Base-by-base conservation (phyloP, 2,797 vertebrate genomes). In the Sus cebifrons region DNA sequence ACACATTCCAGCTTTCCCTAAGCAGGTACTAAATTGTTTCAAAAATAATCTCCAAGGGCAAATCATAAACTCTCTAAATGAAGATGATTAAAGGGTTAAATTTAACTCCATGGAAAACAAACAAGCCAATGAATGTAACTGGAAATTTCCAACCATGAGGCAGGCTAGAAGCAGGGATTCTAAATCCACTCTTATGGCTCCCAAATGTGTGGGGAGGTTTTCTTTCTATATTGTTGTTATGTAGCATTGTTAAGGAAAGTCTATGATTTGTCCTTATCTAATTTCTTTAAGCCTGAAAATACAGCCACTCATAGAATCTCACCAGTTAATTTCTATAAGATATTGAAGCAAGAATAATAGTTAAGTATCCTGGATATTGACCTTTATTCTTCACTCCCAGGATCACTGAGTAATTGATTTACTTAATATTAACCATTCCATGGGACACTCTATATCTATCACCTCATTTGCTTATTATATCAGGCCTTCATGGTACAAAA, bases 111-210 rank as follows among this genome's bases (percentile, higher is more conserved):
- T 3, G 2, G 32, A 94, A 94, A 91, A 71, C 40, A 94, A 96
- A 95, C 49, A 96, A 65, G 25, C 3, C 44, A 71, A 71, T 85
- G 15, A 87, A 52, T 67, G 13, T 60, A 88, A 86, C 0, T 95
- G 92, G 86, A 97, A 93, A 82, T 90, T 93, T 85, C 87, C 68
- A 95, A 62, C 40, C 56, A 68, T 44, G 44, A 92, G 64, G 82
- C 90, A 95, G 27, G 92, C 79, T 68, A 82, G 14, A 65, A 18
- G 14, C 49, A 77, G 25, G 36, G 29, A 40, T 75, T 85, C 18
- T 54, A 62, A 56, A 89, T 58, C 13, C 18, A 89, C n/a, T 36
- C 21, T 67, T 79, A 27, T 13, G 10, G 5, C 67, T 94, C 64
- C 60, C 67, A 87, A 58, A 54, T 74, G 49, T 23, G 3, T 27